Evolutionary conservation across 2,113 vertebrate genomes (phyloP), one percentile per base, ranked within the genome.

Genomic region (Orientallactaga bullata): DNA sequence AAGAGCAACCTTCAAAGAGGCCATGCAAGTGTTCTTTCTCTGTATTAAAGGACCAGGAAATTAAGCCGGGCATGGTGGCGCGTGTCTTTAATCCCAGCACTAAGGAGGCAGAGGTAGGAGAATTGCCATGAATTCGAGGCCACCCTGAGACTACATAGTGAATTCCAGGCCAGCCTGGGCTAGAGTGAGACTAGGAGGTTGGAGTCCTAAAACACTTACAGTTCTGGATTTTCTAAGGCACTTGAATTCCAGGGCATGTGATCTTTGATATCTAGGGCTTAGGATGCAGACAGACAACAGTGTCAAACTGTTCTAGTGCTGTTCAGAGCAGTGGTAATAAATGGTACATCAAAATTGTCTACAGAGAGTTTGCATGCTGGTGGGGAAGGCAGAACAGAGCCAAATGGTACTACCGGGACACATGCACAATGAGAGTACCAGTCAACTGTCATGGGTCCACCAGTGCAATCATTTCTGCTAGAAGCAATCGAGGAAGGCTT

Each of bases 401-500:
- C 58, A 51, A 76, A 30, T 26, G 60, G 47, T 66, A 69, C 21
- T 66, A 21, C 26, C 15, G 23, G 63, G 71, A 76, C 39, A 13
- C 12, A 55, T 1, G 2, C 68, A 21, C 23, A 20, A 8, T 69
- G 47, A 42, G 55, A 77, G 3, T 61, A n/a, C 17, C n/a, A 89
- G 37, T 26, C 51, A 20, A 17, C 23, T 23, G 7, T 94, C 85
- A 32, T 21, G 35, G 92, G 2, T 61, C 37, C 0, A 58, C 23
- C 23, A n/a, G 37, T 8, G 18, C 8, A 1, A 1, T 82, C 73
- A 37, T 86, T 95, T 92, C 42, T 94, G 18, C 81, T 51, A 74
- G 66, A 47, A 91, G 55, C 89, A 94, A 66, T 89, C 55, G 42
- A n/a, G 12, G 88, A 78, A 63, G 85, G 63, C 66, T 95, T 96